A percentile compares a stretch with the other conserved stretches of the same genome.
Evolutionary conservation across 2,113 vertebrate genomes (phyloP).

Genomic region (Apodemus sylvaticus): DNA sequence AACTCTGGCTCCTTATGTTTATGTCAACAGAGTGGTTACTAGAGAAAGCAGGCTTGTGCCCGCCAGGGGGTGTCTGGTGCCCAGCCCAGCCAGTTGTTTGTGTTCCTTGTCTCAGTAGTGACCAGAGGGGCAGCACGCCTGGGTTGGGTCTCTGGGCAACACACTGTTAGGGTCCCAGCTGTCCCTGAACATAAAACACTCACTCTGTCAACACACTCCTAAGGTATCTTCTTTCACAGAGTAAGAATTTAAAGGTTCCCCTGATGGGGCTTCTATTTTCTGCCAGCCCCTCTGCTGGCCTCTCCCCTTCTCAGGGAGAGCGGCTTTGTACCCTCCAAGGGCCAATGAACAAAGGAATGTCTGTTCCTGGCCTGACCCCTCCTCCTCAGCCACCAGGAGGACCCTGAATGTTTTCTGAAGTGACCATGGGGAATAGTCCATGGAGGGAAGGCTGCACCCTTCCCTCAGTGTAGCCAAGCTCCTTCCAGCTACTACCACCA

Average conservation of each 20-base stretch:
- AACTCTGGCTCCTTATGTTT: constrained; percentile 52
- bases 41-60: constrained; percentile 31
- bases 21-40: constrained; percentile 56
- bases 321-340: not conserved
- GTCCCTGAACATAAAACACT: constrained; percentile 82
- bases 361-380: not conserved
- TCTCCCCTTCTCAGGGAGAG: not conserved
- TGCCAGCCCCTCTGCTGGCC: not conserved
- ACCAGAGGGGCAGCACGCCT: constrained; percentile 72
- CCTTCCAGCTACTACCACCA: not conserved
- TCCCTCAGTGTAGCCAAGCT: not conserved
- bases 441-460: not conserved
- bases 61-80: constrained; percentile 17
- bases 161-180: constrained; percentile 85
- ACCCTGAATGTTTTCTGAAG: constrained; percentile 9
- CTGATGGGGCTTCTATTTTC: constrained; percentile 54
- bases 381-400: not conserved
- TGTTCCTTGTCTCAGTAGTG: constrained; percentile 81
- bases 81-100: constrained; percentile 54
- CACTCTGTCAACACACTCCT: constrained; percentile 58
- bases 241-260: constrained; percentile 80
- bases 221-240: constrained; percentile 82
- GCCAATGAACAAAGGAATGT: not conserved
- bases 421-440: not conserved
- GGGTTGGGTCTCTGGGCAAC: constrained; percentile 81